Evolutionary conservation across 2,797 vertebrate genomes (phyloP).

Genomic region (Myotis myotis): DNA sequence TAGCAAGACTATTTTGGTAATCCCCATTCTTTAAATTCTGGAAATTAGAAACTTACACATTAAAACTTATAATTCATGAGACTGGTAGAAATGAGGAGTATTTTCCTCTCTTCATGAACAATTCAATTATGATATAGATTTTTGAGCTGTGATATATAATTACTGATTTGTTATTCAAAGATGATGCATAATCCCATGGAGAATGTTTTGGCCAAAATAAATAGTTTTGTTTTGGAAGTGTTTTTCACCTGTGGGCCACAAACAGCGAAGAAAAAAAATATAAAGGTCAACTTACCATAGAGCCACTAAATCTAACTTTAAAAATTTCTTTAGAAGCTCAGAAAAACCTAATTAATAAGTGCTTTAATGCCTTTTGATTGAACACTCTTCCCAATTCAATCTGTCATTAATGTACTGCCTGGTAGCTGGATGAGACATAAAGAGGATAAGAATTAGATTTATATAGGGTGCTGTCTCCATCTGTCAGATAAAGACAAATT

Average conservation of each 20-base stretch:
- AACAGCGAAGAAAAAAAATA: neutral
- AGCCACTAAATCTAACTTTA: neutral
- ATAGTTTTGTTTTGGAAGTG: conserved; percentile 20
- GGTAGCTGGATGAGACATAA: conserved; percentile 59
- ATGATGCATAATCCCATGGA: conserved; percentile 2
- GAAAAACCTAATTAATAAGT: conserved; percentile 68
- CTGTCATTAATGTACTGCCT: conserved; percentile 69
- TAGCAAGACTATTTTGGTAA: conserved; percentile 55
- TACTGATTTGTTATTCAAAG: conserved; percentile 11
- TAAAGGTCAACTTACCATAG: conserved; percentile 39
- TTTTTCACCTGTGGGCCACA: conserved; percentile 37
- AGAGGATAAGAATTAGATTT: conserved; percentile 72
- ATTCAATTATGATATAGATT: neutral
- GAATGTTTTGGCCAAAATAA: conserved; percentile 5
- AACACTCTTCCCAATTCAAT: conserved; percentile 68
- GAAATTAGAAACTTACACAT: conserved; percentile 16
- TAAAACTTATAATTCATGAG: conserved; percentile 20
- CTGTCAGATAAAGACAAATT: conserved; percentile 79
- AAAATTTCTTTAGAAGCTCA: conserved; percentile 62
- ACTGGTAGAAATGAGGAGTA: neutral
- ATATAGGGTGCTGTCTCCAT: conserved; percentile 70
- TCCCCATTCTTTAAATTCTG: conserved; percentile 30
- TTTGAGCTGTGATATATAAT: conserved; percentile 7
- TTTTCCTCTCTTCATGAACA: conserved; percentile 21
- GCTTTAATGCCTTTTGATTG: conserved; percentile 62